Conservation (phyloP, 2,113 vertebrate species). For the Chaetops frenatus region DNA sequence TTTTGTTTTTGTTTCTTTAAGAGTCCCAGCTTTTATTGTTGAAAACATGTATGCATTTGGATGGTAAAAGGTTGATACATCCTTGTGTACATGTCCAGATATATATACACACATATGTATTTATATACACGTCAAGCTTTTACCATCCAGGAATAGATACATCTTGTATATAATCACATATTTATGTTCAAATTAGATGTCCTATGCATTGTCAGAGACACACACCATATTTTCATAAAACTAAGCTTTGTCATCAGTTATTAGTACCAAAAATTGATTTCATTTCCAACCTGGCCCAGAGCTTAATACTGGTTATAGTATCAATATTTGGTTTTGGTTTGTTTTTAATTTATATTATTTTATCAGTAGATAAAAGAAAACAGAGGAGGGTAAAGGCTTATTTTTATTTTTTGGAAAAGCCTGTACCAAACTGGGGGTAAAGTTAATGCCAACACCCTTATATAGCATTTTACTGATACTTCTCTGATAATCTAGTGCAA, state of each 20-base stretch:
- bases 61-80: conserved; percentile 61
- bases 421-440: conserved; percentile 25
- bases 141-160: conserved; percentile 59
- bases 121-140: conserved; percentile 55
- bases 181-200: conserved; percentile 71
- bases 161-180: conserved; percentile 38
- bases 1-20: background rate
- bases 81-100: background rate
- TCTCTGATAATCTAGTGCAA: conserved; percentile 65
- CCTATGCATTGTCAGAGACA: conserved; percentile 83
- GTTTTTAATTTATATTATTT: background rate
- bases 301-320: conserved; percentile 66
- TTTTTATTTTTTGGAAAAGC: conserved; percentile 42
- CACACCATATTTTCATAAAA: conserved; percentile 78
- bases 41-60: conserved; percentile 45
- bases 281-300: conserved; percentile 84
- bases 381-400: conserved; percentile 73
- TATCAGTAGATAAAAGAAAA: conserved; percentile 61
- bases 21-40: conserved; percentile 70
- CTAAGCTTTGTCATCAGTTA: conserved; percentile 70
- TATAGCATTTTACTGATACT: conserved; percentile 52
- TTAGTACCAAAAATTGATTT: conserved; percentile 79
- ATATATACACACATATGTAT: background rate
- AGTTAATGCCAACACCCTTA: conserved; percentile 60
- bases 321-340: background rate